Conservation (phyloP, 2,797 vertebrate genomes). For the Coluber constrictor region DNA sequence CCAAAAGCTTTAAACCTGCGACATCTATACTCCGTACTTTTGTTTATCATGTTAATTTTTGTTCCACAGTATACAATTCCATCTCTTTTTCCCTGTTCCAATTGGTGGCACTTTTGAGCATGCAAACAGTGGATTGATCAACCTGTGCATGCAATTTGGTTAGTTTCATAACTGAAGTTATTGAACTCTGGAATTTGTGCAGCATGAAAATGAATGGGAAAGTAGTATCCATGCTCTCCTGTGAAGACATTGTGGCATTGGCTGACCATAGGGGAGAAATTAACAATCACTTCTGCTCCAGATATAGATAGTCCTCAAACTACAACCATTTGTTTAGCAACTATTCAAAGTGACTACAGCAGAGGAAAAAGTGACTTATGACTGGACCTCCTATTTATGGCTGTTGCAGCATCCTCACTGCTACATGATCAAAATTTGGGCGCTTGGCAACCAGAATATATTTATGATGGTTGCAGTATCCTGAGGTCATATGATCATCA, state of each 20-base stretch:
- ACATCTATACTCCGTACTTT: background rate
- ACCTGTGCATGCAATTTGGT: background rate
- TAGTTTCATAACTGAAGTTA: background rate
- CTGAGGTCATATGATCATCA: background rate
- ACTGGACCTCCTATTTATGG: background rate
- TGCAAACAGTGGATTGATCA: background rate
- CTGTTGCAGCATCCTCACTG: background rate
- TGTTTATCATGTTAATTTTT: background rate
- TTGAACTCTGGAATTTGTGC: background rate
- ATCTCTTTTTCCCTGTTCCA: background rate
- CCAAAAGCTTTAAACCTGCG: background rate
- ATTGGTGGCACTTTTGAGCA: background rate
- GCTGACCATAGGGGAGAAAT: background rate
- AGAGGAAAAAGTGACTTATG: background rate
- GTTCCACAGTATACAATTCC: background rate
- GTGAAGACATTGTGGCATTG: background rate
- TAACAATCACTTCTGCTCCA: background rate
- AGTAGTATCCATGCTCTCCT: background rate
- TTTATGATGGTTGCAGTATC: background rate
- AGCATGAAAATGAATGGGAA: background rate
- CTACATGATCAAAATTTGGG: background rate
- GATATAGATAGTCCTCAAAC: background rate
- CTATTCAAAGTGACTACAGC: background rate
- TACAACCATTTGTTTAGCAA: background rate
- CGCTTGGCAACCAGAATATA: background rate